These are phyloP conservation scores for Tokudaia tokunoshimensis DNA, from an alignment of 2,797 vertebrate species.

Conservation along the genomic window DNA sequence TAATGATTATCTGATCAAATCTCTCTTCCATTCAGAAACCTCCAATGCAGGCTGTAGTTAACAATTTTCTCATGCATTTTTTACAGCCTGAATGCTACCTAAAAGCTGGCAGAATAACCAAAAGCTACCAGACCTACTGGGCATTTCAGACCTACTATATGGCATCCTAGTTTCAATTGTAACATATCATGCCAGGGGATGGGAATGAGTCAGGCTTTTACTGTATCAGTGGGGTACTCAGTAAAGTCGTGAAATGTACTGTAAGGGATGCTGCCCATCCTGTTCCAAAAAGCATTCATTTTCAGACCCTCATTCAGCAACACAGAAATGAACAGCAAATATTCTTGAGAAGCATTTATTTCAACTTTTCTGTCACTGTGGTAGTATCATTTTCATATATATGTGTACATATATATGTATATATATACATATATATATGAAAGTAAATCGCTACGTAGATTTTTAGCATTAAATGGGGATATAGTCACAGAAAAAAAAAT, in stretches of 20 bases:
- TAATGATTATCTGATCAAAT: slow-evolving; percentile 40
- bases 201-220: slow-evolving; percentile 6
- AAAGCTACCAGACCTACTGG: neutral
- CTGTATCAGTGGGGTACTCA: slow-evolving; percentile 37
- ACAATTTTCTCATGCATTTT: neutral
- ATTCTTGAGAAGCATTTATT: fast-evolving
- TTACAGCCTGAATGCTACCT: slow-evolving; percentile 2
- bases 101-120: neutral
- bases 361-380: fast-evolving
- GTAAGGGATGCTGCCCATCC: neutral
- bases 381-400: fast-evolving
- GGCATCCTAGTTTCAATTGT: neutral
- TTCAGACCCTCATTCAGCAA: neutral
- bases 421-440: neutral
- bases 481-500: neutral
- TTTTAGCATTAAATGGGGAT: neutral
- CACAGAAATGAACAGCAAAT: neutral
- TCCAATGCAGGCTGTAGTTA: neutral
- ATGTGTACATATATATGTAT: neutral
- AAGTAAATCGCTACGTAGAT: neutral
- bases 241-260: slow-evolving; percentile 51
- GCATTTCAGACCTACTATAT: neutral
- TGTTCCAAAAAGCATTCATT: neutral
- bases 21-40: neutral
- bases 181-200: neutral